Evolutionary conservation across 2,797 vertebrate genomes (phyloP).

Genomic region (Urosaurus nigricauda): DNA sequence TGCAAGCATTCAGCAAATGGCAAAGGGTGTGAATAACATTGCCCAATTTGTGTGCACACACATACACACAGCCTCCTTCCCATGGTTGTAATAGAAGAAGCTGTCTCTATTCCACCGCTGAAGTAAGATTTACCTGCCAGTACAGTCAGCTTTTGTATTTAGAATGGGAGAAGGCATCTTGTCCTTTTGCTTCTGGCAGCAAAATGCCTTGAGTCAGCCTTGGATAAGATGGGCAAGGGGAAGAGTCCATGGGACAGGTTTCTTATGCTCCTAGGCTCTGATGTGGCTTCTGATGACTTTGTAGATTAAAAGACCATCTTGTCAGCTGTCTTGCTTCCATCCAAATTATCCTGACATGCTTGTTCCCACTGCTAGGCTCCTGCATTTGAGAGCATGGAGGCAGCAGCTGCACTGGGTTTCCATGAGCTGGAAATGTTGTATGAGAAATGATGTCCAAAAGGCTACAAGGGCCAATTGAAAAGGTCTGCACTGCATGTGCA

Average conservation of each 20-base stretch:
- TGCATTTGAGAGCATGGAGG: neutral
- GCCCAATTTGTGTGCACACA: too few relatives aligned
- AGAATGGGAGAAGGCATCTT: neutral
- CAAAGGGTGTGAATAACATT: too few relatives aligned
- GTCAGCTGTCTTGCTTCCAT: neutral
- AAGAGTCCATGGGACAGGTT: neutral
- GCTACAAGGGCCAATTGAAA: neutral
- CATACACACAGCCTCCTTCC: neutral
- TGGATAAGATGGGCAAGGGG: neutral
- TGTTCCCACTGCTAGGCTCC: neutral
- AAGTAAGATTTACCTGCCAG: neutral
- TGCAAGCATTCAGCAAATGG: neutral
- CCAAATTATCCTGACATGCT: too few relatives aligned
- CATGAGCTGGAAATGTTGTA: neutral
- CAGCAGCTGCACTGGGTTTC: neutral
- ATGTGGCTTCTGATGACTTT: neutral
- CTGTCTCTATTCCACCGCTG: neutral
- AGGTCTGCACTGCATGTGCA: neutral
- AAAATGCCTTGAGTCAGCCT: neutral
- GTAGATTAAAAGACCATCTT: neutral
- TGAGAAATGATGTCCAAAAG: neutral
- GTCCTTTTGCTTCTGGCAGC: neutral
- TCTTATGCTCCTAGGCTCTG: neutral
- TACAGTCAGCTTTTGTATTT: neutral
- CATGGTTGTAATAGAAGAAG: neutral